A percentile compares a stretch with the other conserved stretches of the same genome.
phyloP scores from a whole-genome alignment of 2,797 vertebrate species.

The Nannoperca obscura region DNA sequence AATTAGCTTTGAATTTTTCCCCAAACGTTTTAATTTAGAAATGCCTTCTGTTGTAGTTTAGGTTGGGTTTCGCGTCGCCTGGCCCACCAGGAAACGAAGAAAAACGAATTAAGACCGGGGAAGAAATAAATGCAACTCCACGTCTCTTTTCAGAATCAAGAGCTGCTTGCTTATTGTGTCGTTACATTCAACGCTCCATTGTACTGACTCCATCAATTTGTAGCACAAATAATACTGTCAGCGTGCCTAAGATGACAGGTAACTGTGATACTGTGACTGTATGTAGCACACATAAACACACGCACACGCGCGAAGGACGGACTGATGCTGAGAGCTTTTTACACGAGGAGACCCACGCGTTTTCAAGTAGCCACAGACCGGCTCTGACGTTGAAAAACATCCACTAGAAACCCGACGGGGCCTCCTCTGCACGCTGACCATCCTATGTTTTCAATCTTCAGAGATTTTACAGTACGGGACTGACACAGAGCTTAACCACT shows the following conservation, averaged over 20 bases:
- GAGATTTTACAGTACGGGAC: slow-evolving; percentile 69
- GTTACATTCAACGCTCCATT: slow-evolving; percentile 74
- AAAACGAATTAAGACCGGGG: slow-evolving; percentile 32
- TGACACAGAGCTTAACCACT: slow-evolving; percentile 78
- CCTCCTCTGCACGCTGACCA: slow-evolving; percentile 49
- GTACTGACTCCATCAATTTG: slow-evolving; percentile 44
- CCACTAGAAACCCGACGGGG: slow-evolving; percentile 30
- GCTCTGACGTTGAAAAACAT: slow-evolving; percentile 52
- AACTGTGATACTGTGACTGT: slow-evolving; percentile 42
- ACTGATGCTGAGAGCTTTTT: slow-evolving; percentile 45
- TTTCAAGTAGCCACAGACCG: slow-evolving; percentile 60
- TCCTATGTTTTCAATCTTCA: slow-evolving; percentile 57
- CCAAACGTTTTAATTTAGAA: slow-evolving; percentile 42
- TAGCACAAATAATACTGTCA: slow-evolving; percentile 66
- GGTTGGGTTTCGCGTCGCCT: slow-evolving; percentile 24
- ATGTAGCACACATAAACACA: slow-evolving; percentile 42
- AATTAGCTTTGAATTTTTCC: slow-evolving; percentile 41
- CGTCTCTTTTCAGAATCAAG: slow-evolving; percentile 21
- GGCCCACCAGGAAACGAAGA: neutral
- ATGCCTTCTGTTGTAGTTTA: slow-evolving; percentile 52
- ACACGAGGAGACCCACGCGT: slow-evolving; percentile 38
- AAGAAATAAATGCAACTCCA: slow-evolving; percentile 36
- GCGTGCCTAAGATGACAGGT: slow-evolving; percentile 31
- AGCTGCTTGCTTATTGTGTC: slow-evolving; percentile 51
- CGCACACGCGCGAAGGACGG: slow-evolving; percentile 47